phyloP scores from a whole-genome alignment of 2,113 vertebrate species.

The Nannobrachium achirus region DNA sequence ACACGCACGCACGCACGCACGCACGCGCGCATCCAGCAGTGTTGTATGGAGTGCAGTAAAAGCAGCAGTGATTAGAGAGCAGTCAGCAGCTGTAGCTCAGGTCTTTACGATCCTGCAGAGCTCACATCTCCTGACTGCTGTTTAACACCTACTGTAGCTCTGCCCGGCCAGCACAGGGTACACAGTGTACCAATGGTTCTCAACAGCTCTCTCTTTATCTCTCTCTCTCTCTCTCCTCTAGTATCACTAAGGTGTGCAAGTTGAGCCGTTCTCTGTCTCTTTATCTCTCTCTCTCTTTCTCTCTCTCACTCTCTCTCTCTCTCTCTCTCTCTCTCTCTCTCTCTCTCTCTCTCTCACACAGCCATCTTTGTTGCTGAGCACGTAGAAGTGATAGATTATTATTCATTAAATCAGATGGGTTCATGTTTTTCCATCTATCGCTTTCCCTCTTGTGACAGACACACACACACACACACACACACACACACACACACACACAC shows the following conservation, averaged over 20 bases:
- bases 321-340: neutral
- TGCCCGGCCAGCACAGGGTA: neutral
- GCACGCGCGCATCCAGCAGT: slow-evolving; percentile 49
- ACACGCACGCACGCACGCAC: too few relatives aligned
- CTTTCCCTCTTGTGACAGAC: neutral
- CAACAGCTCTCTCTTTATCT: neutral
- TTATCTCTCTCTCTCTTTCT: too few relatives aligned
- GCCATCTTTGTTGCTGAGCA: neutral
- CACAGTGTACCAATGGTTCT: neutral
- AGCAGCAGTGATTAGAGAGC: slow-evolving; percentile 27
- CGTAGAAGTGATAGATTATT: slow-evolving; percentile 16
- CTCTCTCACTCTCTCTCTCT: neutral
- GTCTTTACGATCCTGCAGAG: slow-evolving; percentile 30
- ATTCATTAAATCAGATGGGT: neutral
- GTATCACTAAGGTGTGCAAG: slow-evolving; percentile 21
- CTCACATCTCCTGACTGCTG: slow-evolving; percentile 2
- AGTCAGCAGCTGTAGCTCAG: slow-evolving; percentile 32
- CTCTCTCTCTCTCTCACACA: neutral
- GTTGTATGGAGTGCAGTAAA: slow-evolving; percentile 47
- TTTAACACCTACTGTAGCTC: neutral
- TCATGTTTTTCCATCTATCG: neutral
- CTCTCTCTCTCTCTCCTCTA: neutral
- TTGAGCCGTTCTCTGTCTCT: neutral
- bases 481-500: slow-evolving; percentile 17
- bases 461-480: slow-evolving; percentile 21